Base-by-base conservation (phyloP, 53 echinoderm and acorn worm genomes). In the Temnopleurus reevesii region DNA sequence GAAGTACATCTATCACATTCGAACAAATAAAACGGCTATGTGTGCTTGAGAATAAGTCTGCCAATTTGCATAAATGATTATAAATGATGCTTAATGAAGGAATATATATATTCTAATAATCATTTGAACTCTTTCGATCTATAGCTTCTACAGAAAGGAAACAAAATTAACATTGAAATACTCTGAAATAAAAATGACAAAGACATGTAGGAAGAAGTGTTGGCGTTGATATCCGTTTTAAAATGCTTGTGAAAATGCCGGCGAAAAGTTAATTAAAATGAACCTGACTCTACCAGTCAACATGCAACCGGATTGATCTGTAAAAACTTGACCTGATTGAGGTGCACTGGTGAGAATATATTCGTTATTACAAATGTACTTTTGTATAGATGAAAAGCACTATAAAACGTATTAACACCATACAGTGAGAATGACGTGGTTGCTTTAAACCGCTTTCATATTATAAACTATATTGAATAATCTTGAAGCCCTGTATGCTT, bases 31-130 rank as follows among this genome's bases (percentile, higher is more conserved):
- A 35, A n/a, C 0, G 31, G 60, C 10, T 58, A 60, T 2, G n/a
- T n/a, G n/a, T n/a, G n/a, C n/a, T 43, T 43, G 76, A 23, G 45
- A 45, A 77, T 51, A 45, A 76, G 10, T 34, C 26, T 45, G n/a
- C 44, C 38, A 77, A 77, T 77, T 77, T 77, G 77, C 77, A 77
- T 77, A 77, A 45, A 64, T 64, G 5, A 77, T 63, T 45, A 76
- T 45, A 25, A 45, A 77, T 45, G 33, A 12, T 1, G 13, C 63
- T 17, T 63, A 63, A 63, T 63, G 63, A 63, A 63, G 35, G 34
- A 34, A 33, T 33, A 34, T 33, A 34, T 33, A 63, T 33, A 63
- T 63, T 63, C 34, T 4, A 63, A 63, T 63, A 63, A 18, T 63
- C 63, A 63, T 63, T 63, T 63, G 63, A 63, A 63, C 63, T 34